Evolutionary conservation across 2,888 invertebrate species (phyloP), one percentile per base, ranked within the genome.

Genomic region (Aromia moschata): DNA sequence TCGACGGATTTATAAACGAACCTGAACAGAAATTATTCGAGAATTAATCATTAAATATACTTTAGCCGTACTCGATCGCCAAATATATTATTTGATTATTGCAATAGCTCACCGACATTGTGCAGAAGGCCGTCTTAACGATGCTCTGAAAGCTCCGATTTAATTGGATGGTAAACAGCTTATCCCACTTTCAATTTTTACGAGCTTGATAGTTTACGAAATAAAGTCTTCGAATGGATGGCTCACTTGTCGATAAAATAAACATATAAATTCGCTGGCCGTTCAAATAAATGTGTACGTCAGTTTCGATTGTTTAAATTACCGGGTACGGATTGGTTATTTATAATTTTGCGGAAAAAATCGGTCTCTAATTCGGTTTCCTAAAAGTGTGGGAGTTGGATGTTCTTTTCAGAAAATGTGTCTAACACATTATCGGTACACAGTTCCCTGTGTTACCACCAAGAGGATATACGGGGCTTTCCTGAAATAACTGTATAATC

Each of bases 111-210:
- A 43, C 1, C 14, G 25, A 43, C 43, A 43, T 10, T 43, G 25
- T 20, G 14, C 43, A 43, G 43, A 43, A 25, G 20, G 20, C 25
- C 18, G 20, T 11, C 25, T 25, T 43, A 43, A 1, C 17, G 25
- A 43, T 9, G n/a, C n/a, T 31, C 36, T 37, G 12, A 47, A 37
- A 47, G 12, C 37, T 20, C 12, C 18, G 36, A 20, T 36, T 31
- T 30, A n/a, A 40, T 15, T 7, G 30, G 16, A 3, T 33, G 15
- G 11, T 33, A 14, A 53, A 53, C 44, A 31, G 12, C 14, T 36
- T 43, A 20, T 18, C 33, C 11, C 33, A 25, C 12, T 43, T 33
- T 41, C 9, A 52, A 41, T 52, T 41, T 53, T 36, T 36, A 49
- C 33, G 33, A 33, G 3, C 37, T 9, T 9, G 37, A 37, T 14